Evolutionary conservation across 2,888 invertebrate genomes (phyloP).

Genomic region (Selenia dentaria): DNA sequence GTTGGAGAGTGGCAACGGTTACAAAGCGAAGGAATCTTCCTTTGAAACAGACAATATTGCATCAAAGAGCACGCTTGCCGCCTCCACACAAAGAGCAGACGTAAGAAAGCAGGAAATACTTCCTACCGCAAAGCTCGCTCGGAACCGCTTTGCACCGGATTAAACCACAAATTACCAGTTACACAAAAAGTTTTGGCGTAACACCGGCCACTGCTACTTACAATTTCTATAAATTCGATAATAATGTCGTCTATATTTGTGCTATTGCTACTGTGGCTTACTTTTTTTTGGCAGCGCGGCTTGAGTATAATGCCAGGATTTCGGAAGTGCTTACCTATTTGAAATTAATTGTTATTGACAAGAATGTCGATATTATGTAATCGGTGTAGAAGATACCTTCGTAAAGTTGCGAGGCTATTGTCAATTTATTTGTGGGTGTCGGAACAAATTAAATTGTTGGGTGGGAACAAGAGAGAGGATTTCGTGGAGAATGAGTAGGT

Average conservation of each 20-base stretch:
- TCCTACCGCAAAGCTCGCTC: conserved; percentile 17
- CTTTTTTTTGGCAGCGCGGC: conserved; percentile 3
- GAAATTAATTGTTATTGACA: conserved; percentile 13
- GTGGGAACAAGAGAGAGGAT: too few relatives aligned
- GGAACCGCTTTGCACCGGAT: conserved; percentile 44
- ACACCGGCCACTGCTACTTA: conserved; percentile 7
- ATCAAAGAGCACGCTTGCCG: conserved; percentile 20
- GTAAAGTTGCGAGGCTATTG: conserved; percentile 11
- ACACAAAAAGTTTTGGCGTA: conserved; percentile 20
- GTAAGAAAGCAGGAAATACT: conserved; percentile 20
- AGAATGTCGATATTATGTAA: conserved; percentile 22
- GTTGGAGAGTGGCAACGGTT: too few relatives aligned
- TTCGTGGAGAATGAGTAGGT: too few relatives aligned
- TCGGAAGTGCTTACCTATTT: conserved; percentile 1
- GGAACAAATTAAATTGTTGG: conserved; percentile 15
- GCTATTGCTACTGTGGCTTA: not conserved
- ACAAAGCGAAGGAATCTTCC: not conserved
- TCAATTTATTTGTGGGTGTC: conserved; percentile 51
- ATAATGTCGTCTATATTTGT: not conserved
- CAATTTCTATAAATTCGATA: conserved; percentile 1
- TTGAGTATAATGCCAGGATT: not conserved
- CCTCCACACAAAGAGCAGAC: conserved; percentile 13
- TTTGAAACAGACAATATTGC: conserved; percentile 11
- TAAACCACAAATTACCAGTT: conserved; percentile 33
- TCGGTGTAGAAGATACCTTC: conserved; percentile 17